Percentiles rank a stretch among this genome's conserved stretches.
Evolutionary conservation across 2,888 invertebrate species (phyloP).

Genomic region (Cyclophora punctaria): DNA sequence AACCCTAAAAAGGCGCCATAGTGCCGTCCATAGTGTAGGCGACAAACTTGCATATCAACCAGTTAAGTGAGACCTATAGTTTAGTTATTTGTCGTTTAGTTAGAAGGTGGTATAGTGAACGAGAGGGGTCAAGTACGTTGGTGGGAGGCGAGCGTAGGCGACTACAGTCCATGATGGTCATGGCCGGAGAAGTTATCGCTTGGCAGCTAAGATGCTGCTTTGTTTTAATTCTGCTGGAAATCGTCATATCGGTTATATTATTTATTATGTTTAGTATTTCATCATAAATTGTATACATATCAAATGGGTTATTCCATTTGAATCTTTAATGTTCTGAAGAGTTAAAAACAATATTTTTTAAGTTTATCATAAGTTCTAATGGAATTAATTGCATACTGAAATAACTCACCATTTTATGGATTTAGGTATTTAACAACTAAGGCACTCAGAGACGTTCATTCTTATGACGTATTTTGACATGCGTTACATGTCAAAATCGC

Average conservation of each 20-base stretch:
- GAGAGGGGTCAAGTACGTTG: conserved; percentile 33
- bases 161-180: conserved; percentile 38
- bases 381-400: no score
- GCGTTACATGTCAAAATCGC: no score
- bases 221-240: background rate
- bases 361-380: background rate
- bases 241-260: no score
- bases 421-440: no score
- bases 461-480: no score
- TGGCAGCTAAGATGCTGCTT: conserved; percentile 15
- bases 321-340: conserved; percentile 3
- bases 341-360: background rate
- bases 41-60: conserved; percentile 36
- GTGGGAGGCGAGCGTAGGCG: conserved; percentile 45
- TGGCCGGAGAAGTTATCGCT: conserved; percentile 34
- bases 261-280: no score
- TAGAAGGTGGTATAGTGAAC: conserved; percentile 11
- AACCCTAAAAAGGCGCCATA: conserved; percentile 56
- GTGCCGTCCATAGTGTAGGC: conserved; percentile 46
- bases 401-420: no score
- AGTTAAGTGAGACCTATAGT: conserved; percentile 25
- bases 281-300: background rate
- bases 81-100: conserved; percentile 21
- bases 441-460: no score
- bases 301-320: no score